Evolutionary conservation across 2,888 invertebrate genomes (phyloP), one percentile per base, ranked within the genome.

Genomic region (Hyposoter didymator): DNA sequence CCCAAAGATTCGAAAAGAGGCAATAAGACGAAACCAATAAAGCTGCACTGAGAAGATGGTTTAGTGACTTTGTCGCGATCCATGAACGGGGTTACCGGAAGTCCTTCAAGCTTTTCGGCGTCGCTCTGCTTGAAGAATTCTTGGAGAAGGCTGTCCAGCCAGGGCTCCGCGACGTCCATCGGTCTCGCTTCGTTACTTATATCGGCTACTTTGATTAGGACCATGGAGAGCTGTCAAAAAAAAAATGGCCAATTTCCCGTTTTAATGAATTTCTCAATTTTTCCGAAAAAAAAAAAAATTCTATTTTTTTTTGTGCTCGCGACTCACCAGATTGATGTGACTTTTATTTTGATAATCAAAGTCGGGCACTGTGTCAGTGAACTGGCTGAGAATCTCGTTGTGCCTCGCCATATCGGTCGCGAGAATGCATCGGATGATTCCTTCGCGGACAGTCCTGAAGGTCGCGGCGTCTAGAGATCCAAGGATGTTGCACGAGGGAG

Each of bases 71-170:
- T 97, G 88, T 97, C 97, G 47, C 97, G 95, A 93, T 97, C 97
- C 97, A 97, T 97, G 92, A 97, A 97, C 0, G 97, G 97, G 39
- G 97, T 97, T 43, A 97, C 97, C 5, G 97, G 97, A 87, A 97
- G 94, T 12, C 97, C 97, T 93, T 97, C 97, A 43, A 96, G 95
- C 92, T 97, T 97, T 93, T 97, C 97, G 5, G 97, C 96, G 89
- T 97, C 97, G 93, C 97, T 97, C 94, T 97, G 97, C 89, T 96
- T 96, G 93, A 97, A 97, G 92, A 97, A 97, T 93, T 97, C 96
- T 90, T 96, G 96, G 47, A 96, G 94, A 62, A 97, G 94, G 83
- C 96, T 95, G 92, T 97, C 97, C 86, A 97, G 93, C 97, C 97
- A 97, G 0, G 97, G 97, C 89, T 97, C 97, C 2, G 97, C 97